Evolutionary conservation across 2,888 invertebrate genomes (phyloP).

Genomic region (Oscheius myriophilus): DNA sequence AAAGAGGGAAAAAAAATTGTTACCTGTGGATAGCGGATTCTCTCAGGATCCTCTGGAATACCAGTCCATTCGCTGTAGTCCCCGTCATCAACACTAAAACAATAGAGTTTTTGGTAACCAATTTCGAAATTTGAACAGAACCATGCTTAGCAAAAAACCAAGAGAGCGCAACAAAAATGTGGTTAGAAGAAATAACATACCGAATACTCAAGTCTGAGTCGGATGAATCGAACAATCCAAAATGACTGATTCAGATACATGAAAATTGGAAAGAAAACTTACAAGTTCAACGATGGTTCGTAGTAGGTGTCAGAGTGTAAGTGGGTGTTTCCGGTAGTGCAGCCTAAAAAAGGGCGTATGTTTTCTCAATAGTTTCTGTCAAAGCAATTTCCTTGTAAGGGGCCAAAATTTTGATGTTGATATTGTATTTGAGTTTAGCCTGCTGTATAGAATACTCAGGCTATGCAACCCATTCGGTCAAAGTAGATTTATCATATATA

Average conservation of each 20-base stretch:
- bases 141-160: constrained; percentile 17
- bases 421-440: too few species aligned
- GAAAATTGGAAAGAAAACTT: constrained; percentile 25
- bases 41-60: constrained; percentile 34
- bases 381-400: too few species aligned
- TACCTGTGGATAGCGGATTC: constrained; percentile 36
- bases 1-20: too few species aligned
- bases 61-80: constrained; percentile 42
- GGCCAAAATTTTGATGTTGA: too few species aligned
- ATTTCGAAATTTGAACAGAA: neutral
- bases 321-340: constrained; percentile 1
- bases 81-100: constrained; percentile 41
- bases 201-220: constrained; percentile 23
- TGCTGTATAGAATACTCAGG: too few species aligned
- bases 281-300: constrained; percentile 51
- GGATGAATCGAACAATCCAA: constrained; percentile 11
- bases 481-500: too few species aligned
- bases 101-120: neutral
- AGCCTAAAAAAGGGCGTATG: neutral
- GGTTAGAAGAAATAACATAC: constrained; percentile 10
- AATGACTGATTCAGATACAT: neutral
- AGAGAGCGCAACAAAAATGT: constrained; percentile 16
- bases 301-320: constrained; percentile 49
- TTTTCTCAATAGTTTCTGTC: too few species aligned
- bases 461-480: too few species aligned